phyloP scores from a whole-genome alignment of 2,888 invertebrate species.

The Pheosia tremula region DNA sequence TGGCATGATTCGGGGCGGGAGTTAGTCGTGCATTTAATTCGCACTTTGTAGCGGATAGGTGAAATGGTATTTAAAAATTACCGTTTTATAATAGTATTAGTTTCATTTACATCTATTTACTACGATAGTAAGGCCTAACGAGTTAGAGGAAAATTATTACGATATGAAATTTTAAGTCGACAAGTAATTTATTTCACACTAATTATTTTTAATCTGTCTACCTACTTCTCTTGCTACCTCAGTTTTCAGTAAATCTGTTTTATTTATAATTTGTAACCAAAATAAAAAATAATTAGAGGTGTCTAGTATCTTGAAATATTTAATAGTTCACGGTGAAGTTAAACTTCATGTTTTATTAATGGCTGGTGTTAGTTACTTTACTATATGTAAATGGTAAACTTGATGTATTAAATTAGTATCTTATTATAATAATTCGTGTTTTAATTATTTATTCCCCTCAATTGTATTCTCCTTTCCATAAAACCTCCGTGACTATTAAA shows the following conservation, averaged over 20 bases:
- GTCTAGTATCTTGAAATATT: conserved; percentile 47
- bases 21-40: conserved; percentile 77
- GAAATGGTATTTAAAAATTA: conserved; percentile 47
- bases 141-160: background rate
- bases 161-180: background rate
- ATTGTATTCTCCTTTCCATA: background rate
- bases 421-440: conserved; percentile 45
- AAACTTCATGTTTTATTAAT: conserved; percentile 66
- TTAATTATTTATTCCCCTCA: conserved; percentile 7
- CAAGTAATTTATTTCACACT: conserved; percentile 10
- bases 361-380: conserved; percentile 57
- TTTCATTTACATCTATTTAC: conserved; percentile 33
- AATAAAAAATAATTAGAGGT: conserved; percentile 35
- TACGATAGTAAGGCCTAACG: conserved; percentile 56
- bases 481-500: background rate
- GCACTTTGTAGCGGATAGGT: conserved; percentile 70
- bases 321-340: conserved; percentile 62
- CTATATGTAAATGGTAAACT: conserved; percentile 73
- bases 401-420: conserved; percentile 80
- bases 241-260: conserved; percentile 61
- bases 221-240: conserved; percentile 50
- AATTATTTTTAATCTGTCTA: conserved; percentile 12
- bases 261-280: conserved; percentile 41
- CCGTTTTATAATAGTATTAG: conserved; percentile 38
- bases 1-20: conserved; percentile 58